Percentiles rank a stretch among this genome's conserved stretches.
phyloP scores from a whole-genome alignment of 2,888 invertebrate species.

The Clitarchus hookeri region DNA sequence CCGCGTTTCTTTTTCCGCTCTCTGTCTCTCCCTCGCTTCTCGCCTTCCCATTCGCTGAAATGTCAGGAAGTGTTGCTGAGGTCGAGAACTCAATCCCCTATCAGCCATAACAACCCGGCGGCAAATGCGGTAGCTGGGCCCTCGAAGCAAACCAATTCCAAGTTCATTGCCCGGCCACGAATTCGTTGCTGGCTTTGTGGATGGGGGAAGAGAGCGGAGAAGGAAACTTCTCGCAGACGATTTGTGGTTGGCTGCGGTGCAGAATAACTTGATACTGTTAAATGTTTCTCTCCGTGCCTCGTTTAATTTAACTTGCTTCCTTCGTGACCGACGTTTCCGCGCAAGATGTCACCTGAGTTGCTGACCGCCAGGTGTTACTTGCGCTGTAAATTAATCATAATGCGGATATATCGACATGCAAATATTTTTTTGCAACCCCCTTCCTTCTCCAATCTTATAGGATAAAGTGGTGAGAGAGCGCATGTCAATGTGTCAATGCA shows the following conservation, averaged over 20 bases:
- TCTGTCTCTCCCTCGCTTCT: slow-evolving; percentile 24
- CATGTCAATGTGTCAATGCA: too few relatives aligned
- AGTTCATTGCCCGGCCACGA: slow-evolving; percentile 37
- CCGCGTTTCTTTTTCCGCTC: background rate
- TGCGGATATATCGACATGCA: too few relatives aligned
- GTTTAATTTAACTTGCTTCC: background rate
- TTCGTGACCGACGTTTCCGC: background rate
- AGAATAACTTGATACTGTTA: background rate
- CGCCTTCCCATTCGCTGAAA: slow-evolving; percentile 37
- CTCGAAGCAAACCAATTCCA: slow-evolving; percentile 42
- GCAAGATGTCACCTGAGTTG: background rate
- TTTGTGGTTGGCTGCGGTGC: slow-evolving; percentile 39
- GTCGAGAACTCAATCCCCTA: slow-evolving; percentile 37
- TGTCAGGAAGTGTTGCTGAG: slow-evolving; percentile 39
- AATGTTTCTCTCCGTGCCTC: background rate
- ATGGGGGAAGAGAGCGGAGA: slow-evolving; percentile 1
- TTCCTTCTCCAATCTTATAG: too few relatives aligned
- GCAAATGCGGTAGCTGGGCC: slow-evolving; percentile 31
- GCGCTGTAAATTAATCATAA: too few relatives aligned
- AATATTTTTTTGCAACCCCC: too few relatives aligned
- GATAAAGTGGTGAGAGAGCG: too few relatives aligned
- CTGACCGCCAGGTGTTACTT: background rate
- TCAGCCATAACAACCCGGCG: slow-evolving; percentile 38
- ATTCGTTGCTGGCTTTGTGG: background rate
- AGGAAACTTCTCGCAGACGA: slow-evolving; percentile 32